Base-by-base conservation (phyloP, 2,888 invertebrate genomes). In the Ichneumon xanthorius region DNA sequence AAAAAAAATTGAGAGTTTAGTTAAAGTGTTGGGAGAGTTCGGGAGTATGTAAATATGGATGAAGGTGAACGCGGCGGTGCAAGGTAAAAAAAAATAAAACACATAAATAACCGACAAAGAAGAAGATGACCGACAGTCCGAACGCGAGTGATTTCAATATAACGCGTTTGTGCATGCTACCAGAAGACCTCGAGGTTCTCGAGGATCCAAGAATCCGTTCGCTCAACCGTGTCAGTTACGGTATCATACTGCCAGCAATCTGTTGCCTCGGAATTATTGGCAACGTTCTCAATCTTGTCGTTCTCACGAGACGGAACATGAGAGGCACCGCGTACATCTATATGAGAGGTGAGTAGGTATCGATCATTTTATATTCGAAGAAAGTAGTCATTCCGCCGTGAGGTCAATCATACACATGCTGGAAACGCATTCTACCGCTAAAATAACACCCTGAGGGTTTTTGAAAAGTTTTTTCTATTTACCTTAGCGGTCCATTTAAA, bases 261-360 rank as follows among this genome's bases (percentile, higher is more conserved):
- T 97, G 97, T 92, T 94, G 95, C 83, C 94, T 97, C 85, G 97
- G 97, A 68, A 96, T 97, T 89, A 94, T 97, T 79, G 97, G 97
- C 63, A 97, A 97, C 93, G 95, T 97, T 58, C 95, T 97, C 87
- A 97, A 97, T 94, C 94, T 97, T 88, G 95, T 97, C 88, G 97
- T 97, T 26, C 95, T 97, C 85, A 97, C 97, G 58, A 95, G 97
- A 84, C 96, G 96, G 86, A 96, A 97, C 89, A 96, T 97, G 96
- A 96, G 97, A 89, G 97, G 97, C 61, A 96, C 97, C 0, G 97
- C 97, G 58, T 97, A 97, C 93, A 96, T 97, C 92, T 97, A 97
- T 94, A 96, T 96, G 96, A 94, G 96, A 94, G 96, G 96, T 96
- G 92, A 95, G 95, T 94, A 14, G 30, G 9, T 84, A 72, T 30